Base-by-base conservation (phyloP, 1,140 invertebrate genomes). In the Campodea augens region DNA sequence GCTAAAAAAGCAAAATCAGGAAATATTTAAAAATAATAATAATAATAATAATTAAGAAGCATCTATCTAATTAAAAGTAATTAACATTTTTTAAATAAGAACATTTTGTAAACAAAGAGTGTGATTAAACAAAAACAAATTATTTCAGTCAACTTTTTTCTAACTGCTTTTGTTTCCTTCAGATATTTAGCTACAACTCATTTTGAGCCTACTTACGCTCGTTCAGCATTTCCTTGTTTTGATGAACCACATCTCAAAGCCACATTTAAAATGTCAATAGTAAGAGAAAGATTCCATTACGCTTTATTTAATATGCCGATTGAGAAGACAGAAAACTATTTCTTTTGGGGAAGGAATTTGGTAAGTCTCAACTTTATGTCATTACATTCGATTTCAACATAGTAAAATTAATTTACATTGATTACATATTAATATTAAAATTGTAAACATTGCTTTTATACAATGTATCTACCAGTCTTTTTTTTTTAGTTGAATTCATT, bases 241-340 rank as follows among this genome's bases (percentile, higher is more conserved):
- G 93, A 98, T 60, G 93, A 98, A 54, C 93, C 92, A 0, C 82
- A 91, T 41, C 78, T 95, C 46, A 87, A 96, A 58, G 90, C 93
- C 0, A 78, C 76, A 40, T 98, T 95, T 65, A 81, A 81, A 56
- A 71, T 92, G 38, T 85, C 82, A 4, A 84, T 91, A 48, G 81
- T 88, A 41, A 73, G 87, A 51, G 83, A 88, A 55, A 72, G 76
- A 50, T 81, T 86, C 60, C 83, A 89, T 57, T 84, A 86, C 50
- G 82, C 84, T 0, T 63, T 89, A 19, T 90, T 84, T 53, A 91
- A 91, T 55, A 89, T 84, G 74, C 85, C 85, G 5, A 78, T 87
- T n/a, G 74, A 80, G 41, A 81, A 78, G 29, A 87, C 81, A 0
- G 82, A 87, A 57, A 79, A 77, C 23, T 83, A 82, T 37, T 85